Conservation (phyloP, 2,797 vertebrate genomes). For the Rousettus madagascariensis region DNA sequence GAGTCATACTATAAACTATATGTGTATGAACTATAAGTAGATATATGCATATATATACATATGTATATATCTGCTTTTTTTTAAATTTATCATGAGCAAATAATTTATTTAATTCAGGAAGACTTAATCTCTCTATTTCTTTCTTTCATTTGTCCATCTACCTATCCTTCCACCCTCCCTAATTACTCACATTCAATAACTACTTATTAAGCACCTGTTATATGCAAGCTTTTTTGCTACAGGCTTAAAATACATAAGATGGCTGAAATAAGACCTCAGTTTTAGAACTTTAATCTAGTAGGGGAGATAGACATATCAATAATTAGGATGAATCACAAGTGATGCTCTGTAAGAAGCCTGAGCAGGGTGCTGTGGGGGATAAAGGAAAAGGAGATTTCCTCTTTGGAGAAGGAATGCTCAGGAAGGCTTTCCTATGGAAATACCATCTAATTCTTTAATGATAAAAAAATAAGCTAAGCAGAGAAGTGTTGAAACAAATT, state of each 20-base stretch:
- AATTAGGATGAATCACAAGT: not conserved
- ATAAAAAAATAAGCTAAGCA: not conserved
- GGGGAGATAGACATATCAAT: not conserved
- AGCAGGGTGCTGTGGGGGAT: not conserved
- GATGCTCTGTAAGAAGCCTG: not conserved
- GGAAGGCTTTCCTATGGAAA: conserved; percentile 1
- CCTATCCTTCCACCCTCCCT: not conserved
- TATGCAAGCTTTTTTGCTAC: not conserved
- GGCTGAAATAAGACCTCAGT: not conserved
- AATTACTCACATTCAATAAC: not conserved
- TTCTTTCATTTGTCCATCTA: not conserved
- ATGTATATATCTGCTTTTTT: not conserved
- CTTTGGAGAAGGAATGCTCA: not conserved
- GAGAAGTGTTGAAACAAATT: not conserved
- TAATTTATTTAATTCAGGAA: not conserved
- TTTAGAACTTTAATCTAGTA: not conserved
- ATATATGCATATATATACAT: not conserved
- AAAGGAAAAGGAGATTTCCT: not conserved
- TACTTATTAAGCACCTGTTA: not conserved
- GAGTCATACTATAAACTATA: not conserved
- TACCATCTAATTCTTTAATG: not conserved
- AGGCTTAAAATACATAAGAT: not conserved
- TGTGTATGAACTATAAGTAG: not conserved
- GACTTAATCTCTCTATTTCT: not conserved
- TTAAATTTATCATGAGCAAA: not conserved